Base-by-base conservation (phyloP, 1,140 invertebrate genomes). In the Lepidurus arcticus region DNA sequence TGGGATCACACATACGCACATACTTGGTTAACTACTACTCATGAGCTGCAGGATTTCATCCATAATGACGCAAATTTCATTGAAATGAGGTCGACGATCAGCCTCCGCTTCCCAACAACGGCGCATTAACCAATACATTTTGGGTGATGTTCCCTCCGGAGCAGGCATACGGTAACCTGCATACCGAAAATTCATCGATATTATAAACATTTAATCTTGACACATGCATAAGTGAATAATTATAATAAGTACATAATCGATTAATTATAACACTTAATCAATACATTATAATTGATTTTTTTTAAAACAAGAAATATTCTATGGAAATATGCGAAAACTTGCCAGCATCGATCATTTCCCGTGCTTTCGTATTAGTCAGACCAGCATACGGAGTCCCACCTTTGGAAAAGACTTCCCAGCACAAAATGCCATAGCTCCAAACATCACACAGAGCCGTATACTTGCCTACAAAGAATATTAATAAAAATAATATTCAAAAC, bases 361-460 rank as follows among this genome's bases (percentile, higher is more conserved):
- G 88, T 1, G 95, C 94, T 85, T 94, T 91, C 34, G 93, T 92
- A 86, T 97, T 97, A 75, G 91, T 94, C 88, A 96, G 91, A n/a
- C 96, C 96, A 53, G 91, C 91, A 83, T 98, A 98, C 0, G 97
- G 97, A 78, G 93, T 96, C 80, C 92, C 92, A 10, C 97, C 97
- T 84, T 91, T 91, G 0, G 95, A 94, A 86, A 98, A 98, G 83
- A 98, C 95, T 87, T 98, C 97, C 96, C 96, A 98, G 88, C 94
- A 92, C 53, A 99, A 86, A 79, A 99, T 93, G 24, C 96, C 96
- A 85, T 95, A 99, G 83, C 95, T 97, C 96, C 97, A 98, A n/a
- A 98, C 95, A 87, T 98, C 97, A 86, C 95, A 98, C 3, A 98
- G 85, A 0, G 94, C 94, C n/a, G 96, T 98, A 84, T 98, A 99